These are phyloP conservation scores for Notodonta dromedarius DNA, from an alignment of 2,888 invertebrate genomes.

Conservation along the genomic window DNA sequence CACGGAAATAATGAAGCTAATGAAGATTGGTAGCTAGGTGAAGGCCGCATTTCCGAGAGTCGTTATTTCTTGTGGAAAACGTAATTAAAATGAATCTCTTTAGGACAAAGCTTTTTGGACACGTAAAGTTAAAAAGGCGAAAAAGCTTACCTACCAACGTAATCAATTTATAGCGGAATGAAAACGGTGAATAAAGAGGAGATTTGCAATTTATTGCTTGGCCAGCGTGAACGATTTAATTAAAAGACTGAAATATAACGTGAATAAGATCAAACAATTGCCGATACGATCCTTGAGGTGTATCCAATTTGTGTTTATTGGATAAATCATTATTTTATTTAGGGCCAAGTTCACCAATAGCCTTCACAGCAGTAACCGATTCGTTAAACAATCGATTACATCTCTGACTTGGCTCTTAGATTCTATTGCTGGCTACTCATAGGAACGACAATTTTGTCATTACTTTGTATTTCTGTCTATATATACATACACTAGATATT, in stretches of 20 bases:
- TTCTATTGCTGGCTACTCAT: too few species aligned
- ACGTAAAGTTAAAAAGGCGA: conserved; percentile 57
- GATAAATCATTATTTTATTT: conserved; percentile 18
- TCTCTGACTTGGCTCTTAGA: too few species aligned
- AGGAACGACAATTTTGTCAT: too few species aligned
- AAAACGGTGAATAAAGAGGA: background rate
- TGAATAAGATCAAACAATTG: background rate
- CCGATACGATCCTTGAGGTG: background rate
- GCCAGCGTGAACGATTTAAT: background rate
- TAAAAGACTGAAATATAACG: background rate
- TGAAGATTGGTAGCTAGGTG: conserved; percentile 77
- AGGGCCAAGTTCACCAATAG: too few species aligned
- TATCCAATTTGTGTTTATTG: too few species aligned
- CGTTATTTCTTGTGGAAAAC: conserved; percentile 71
- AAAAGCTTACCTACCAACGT: conserved; percentile 33
- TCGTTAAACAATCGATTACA: too few species aligned
- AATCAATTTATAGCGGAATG: background rate
- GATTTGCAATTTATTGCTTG: background rate
- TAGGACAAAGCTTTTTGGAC: conserved; percentile 61
- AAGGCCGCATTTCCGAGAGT: conserved; percentile 63
- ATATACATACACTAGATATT: too few species aligned
- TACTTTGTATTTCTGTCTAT: too few species aligned
- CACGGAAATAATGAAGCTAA: conserved; percentile 71
- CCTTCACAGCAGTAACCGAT: too few species aligned
- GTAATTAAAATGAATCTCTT: conserved; percentile 80